phyloP scores from a whole-genome alignment of 2,113 vertebrate species.

The Piaya cayana region DNA sequence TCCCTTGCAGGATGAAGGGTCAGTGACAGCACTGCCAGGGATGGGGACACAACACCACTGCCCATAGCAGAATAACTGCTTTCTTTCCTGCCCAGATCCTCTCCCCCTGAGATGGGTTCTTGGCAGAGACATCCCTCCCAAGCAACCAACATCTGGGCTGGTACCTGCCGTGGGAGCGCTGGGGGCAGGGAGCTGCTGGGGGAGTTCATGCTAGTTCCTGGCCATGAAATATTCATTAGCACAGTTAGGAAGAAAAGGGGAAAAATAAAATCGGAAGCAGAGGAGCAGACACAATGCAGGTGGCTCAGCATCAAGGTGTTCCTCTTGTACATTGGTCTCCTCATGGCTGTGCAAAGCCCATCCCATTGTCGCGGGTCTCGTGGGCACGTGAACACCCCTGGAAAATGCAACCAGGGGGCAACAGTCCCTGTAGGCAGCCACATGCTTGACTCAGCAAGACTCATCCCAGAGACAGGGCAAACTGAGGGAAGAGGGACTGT shows the following conservation, averaged over 20 bases:
- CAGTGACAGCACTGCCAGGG: accelerated
- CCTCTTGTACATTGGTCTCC: not conserved
- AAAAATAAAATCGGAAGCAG: not conserved
- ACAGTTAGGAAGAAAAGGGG: not conserved
- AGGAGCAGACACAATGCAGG: not conserved
- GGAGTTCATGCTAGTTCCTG: not conserved
- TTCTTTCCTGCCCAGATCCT: not conserved
- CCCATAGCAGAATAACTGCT: not conserved
- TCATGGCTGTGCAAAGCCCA: not conserved
- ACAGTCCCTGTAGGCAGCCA: not conserved
- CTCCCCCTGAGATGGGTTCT: not conserved
- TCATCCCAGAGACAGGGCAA: not conserved
- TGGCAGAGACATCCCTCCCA: not conserved
- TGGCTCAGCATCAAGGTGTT: not conserved
- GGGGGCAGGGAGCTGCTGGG: not conserved
- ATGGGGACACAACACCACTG: not conserved
- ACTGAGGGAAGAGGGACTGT: accelerated
- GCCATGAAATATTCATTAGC: conserved; percentile 55
- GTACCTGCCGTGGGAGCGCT: not conserved
- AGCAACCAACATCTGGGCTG: not conserved
- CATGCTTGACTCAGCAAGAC: not conserved
- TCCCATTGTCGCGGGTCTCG: accelerated
- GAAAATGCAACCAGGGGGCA: not conserved
- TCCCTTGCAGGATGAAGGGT: not conserved
- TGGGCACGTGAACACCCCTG: not conserved